Base-by-base conservation (phyloP, 2,888 invertebrate species). In the Lottia scabra region DNA sequence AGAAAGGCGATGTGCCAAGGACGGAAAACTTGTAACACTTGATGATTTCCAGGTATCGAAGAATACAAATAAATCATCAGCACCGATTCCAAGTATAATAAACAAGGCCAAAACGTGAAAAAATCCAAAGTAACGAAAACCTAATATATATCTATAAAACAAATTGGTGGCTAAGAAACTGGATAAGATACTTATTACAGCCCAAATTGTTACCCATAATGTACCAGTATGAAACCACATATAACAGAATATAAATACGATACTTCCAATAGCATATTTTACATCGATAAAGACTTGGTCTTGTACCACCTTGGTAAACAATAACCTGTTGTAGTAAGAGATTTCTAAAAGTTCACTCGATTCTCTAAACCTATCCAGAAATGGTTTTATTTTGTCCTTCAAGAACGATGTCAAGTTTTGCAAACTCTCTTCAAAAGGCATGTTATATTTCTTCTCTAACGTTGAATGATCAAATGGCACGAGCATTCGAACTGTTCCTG, bases 11-110 rank as follows among this genome's bases (percentile, higher is more conserved):
- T 81, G 81, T 1, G 80, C 80, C n/a, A 83, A 67, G 26, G 72
- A 75, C 3, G 77, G 79, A 44, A 76, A 81, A 0, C 67, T n/a
- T 8, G 73, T 64, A 43, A 72, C 76, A 5, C 75, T 78, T 0
- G 81, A 79, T 16, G 75, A 75, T 63, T 79, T 74, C 85, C 85
- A 85, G 4, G 80, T 73, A 67, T 85, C 85, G 63, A 81, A 74
- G 67, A 85, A 85, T 3, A 85, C 81, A 68, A 85, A 83, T 15
- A 83, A 63, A 48, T 82, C 81, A 68, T 83, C 83, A n/a, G 81
- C 82, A 12, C 84, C 83, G 15, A 84, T 83, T 13, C 83, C 82
- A 5, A 83, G 75, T 65, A 83, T 82, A 23, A 84, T 82, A 65
- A 82, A 84, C 44, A 83, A 72, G 3, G 83, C 72, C n/a, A 84